Percentiles rank a stretch among this genome's conserved stretches.
Conservation (phyloP, 2,888 invertebrate species). For the Antheraea assamensis region DNA sequence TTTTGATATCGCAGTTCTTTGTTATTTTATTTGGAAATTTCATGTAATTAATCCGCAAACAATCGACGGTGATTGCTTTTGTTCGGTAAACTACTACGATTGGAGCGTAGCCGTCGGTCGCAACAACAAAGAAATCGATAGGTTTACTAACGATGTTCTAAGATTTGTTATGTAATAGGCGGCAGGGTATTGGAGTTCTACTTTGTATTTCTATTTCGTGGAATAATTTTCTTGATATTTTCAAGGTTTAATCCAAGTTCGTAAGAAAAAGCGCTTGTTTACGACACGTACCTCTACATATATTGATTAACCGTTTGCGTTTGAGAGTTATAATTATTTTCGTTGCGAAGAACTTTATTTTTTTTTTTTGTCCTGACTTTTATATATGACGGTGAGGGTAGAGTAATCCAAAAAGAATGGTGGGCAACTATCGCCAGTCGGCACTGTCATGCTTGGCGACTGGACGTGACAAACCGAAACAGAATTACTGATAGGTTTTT, state of each 20-base stretch:
- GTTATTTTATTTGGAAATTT: conserved; percentile 27
- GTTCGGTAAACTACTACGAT: conserved; percentile 25
- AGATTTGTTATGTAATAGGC: conserved; percentile 10
- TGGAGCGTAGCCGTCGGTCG: conserved; percentile 20
- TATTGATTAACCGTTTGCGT: background rate
- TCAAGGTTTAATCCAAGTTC: background rate
- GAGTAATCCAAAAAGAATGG: too few species aligned
- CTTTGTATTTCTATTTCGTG: background rate
- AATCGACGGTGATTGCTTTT: conserved; percentile 39
- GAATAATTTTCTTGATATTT: background rate
- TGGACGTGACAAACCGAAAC: too few species aligned
- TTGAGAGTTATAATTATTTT: background rate
- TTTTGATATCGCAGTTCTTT: conserved; percentile 8
- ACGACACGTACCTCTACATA: background rate
- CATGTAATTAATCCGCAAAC: conserved; percentile 56
- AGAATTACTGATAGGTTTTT: too few species aligned
- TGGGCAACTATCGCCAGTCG: too few species aligned
- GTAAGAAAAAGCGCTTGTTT: background rate
- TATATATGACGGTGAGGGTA: too few species aligned
- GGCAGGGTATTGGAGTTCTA: background rate
- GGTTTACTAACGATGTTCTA: conserved; percentile 14
- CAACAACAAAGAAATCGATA: conserved; percentile 15
- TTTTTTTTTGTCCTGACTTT: too few species aligned
- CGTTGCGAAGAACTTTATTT: background rate
- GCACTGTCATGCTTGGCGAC: too few species aligned